Evolutionary conservation across 2,797 vertebrate genomes (phyloP), one percentile per base, ranked within the genome.

Genomic region (Sebastiscus albofasciatus): DNA sequence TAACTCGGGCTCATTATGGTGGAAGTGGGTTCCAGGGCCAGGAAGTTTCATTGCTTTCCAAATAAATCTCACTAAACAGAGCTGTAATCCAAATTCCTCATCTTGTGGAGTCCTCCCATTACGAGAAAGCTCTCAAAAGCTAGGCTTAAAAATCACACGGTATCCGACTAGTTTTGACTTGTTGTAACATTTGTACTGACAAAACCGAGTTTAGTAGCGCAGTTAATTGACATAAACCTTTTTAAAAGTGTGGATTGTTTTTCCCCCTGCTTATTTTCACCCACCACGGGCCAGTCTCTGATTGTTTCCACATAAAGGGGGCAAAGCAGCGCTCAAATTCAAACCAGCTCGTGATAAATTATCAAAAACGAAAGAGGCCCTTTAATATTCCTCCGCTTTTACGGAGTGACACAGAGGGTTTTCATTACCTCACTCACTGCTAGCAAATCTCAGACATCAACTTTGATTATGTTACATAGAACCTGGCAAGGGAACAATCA

Each of bases 31-130:
- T 95, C 88, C 86, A 83, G 82, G 82, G 92, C 87, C 91, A 93
- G 91, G 90, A 94, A 93, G 93, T 93, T 94, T 94, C 91, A 93
- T 94, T 93, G 89, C 92, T 95, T 95, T 95, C 94, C 95, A 96
- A 96, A 96, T 95, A 95, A 95, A 96, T 93, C 93, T 92, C 8
- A 62, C 90, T 93, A 92, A 95, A 93, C 85, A 94, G 88, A 92
- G 92, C 85, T 89, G 68, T 79, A 85, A 89, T 90, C 90, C 87
- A 90, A 94, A 95, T 95, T 93, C 89, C 89, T 91, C 77, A 16
- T 90, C 91, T 92, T 94, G 93, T 84, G 87, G 90, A 93, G 84
- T 92, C 86, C 78, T 91, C 83, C 71, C 66, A 74, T 79, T 81
- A 90, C 58, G 7, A 52, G 42, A 81, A 81, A 54, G 52, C 68